Evolutionary conservation across 37 sponge, comb jelly and placozoan genomes (phyloP).

Genomic region (Cladorhizidae sp.): DNA sequence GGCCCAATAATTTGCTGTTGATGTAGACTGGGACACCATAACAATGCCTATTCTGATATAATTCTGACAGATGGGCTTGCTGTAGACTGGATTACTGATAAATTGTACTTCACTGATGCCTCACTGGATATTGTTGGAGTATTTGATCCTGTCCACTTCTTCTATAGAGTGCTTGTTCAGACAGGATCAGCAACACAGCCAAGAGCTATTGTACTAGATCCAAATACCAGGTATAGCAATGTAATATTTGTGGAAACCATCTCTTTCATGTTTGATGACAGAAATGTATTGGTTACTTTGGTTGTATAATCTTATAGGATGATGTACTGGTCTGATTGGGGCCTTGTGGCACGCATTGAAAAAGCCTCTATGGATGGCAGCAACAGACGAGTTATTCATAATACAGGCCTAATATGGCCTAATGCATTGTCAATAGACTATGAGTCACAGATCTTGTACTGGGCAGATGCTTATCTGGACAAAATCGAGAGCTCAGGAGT

Average conservation of each 20-base stretch:
- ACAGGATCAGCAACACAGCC: neutral
- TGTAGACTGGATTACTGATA: slow-evolving; percentile 65
- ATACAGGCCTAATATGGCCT: slow-evolving; percentile 45
- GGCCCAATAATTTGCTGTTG: too few relatives aligned
- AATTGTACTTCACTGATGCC: slow-evolving; percentile 80
- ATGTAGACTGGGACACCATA: too few relatives aligned
- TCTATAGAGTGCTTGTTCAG: too few relatives aligned
- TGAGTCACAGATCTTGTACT: slow-evolving; percentile 63
- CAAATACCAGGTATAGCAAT: neutral
- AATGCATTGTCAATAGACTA: too few relatives aligned
- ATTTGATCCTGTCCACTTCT: too few relatives aligned
- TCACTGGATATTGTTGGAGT: too few relatives aligned
- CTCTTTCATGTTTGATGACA: neutral
- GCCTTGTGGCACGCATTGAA: slow-evolving; percentile 7
- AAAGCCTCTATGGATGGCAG: slow-evolving; percentile 51
- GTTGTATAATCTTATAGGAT: slow-evolving; percentile 1
- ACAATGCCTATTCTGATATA: too few relatives aligned
- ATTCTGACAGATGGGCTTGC: slow-evolving; percentile 48
- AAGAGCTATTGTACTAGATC: slow-evolving; percentile 35
- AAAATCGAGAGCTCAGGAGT: too few relatives aligned
- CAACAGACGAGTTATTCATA: slow-evolving; percentile 32
- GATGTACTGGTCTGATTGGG: slow-evolving; percentile 81
- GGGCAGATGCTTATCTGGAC: slow-evolving; percentile 68
- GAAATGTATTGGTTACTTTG: neutral
- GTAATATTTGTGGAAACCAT: neutral